Evolutionary conservation across 1,140 invertebrate genomes (phyloP), one percentile per base, ranked within the genome.

Genomic region (Diplogasteroides magnus): DNA sequence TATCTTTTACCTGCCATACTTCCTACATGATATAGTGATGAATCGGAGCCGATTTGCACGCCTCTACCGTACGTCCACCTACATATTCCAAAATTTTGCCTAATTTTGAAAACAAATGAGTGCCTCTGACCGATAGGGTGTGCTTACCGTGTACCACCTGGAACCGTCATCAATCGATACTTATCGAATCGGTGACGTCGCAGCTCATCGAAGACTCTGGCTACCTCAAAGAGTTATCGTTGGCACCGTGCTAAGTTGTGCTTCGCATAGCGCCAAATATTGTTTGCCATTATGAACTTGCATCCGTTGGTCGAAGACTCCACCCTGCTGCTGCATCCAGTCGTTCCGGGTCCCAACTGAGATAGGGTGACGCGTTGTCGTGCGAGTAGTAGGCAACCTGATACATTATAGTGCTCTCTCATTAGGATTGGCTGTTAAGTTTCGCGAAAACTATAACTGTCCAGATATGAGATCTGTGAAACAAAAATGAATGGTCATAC

Each of bases 371-470:
- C 1, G 70, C 70, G 37, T 74, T 74, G 32, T 74, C 73, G 15
- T 74, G 69, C 1, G 73, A 74, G 48, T 74, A 74, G 58, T 74
- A 74, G 1, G 69, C 66, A 1, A 73, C 73, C 73, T 72, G 31
- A 65, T 66, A 61, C 2, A 11, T 25, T 3, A 6, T 72, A 19
- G 62, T 6, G 13, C 6, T 19, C 29, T 0, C 55, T 64, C 37
- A n/a, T 32, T 64, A 65, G 67, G 31, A 2, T 6, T 28, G 0
- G 25, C 19, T 23, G 61, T 64, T 59, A 61, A 15, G 37, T 71
- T 61, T 14, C 68, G 14, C 57, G 56, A 11, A 67, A 48, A 2
- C 23, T 2, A 26, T 48, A n/a, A n/a, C n/a, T n/a, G n/a, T n/a
- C n/a, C n/a, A n/a, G n/a, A n/a, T n/a, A n/a, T n/a, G n/a, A n/a